Conservation (phyloP, 2,113 vertebrate species). For the Megaceryle maxima region DNA sequence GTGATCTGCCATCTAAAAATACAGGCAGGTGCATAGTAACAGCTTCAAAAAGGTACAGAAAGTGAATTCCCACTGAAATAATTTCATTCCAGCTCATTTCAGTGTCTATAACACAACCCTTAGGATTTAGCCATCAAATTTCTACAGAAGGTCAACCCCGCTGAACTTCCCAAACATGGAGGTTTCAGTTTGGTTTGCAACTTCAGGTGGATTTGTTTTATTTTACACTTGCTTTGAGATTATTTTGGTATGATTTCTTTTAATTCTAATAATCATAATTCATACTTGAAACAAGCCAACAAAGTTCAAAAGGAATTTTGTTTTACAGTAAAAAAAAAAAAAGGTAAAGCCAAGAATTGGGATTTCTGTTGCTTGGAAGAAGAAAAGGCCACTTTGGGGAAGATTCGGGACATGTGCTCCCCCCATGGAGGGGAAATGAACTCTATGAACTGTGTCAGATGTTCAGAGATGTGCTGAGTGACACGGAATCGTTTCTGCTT, state of each 20-base stretch:
- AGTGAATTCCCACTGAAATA: neutral
- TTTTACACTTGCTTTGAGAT: neutral
- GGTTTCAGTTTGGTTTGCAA: neutral
- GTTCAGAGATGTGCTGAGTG: neutral
- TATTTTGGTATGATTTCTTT: neutral
- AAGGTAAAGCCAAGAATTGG: neutral
- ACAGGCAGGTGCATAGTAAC: neutral
- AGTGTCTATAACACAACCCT: neutral
- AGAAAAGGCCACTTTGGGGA: neutral
- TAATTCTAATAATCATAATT: neutral
- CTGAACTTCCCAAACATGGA: neutral
- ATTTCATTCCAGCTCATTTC: neutral
- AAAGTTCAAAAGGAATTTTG: neutral
- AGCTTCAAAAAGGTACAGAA: neutral
- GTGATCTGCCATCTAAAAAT: neutral
- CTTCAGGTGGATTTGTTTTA: neutral
- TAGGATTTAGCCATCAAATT: neutral
- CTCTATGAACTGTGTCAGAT: neutral
- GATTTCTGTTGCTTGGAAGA: neutral
- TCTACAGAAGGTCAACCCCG: neutral
- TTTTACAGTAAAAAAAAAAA: neutral
- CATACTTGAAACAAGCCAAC: neutral
- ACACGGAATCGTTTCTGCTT: neutral
- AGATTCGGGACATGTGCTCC: neutral
- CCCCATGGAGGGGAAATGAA: neutral